Evolutionary conservation across 2,113 vertebrate genomes (phyloP).

Genomic region (Myrmecobius fasciatus): DNA sequence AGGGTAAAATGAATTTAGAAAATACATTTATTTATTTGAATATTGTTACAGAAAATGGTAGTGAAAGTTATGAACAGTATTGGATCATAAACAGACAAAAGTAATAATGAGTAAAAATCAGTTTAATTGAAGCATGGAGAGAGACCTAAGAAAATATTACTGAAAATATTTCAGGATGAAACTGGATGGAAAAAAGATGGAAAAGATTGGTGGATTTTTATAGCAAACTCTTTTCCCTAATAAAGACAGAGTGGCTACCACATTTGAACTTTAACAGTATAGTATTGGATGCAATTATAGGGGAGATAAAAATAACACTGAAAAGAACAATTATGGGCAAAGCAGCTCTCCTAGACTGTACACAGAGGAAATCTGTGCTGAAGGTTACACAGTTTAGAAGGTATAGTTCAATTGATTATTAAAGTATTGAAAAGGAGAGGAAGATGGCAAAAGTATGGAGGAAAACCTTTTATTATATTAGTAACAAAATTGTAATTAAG

Average conservation of each 20-base stretch:
- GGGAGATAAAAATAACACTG: background rate
- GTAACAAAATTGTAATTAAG: background rate
- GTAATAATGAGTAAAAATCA: too few species aligned
- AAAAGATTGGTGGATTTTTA: too few species aligned
- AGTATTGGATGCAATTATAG: background rate
- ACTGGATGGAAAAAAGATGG: too few species aligned
- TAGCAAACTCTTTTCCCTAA: too few species aligned
- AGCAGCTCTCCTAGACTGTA: background rate
- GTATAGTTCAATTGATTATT: background rate
- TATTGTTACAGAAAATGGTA: too few species aligned
- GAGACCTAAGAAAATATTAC: too few species aligned
- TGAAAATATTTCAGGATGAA: too few species aligned
- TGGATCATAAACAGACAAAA: too few species aligned
- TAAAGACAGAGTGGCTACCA: background rate
- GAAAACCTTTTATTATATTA: background rate
- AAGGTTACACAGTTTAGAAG: background rate
- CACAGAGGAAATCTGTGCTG: background rate
- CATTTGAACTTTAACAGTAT: background rate
- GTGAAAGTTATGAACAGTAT: too few species aligned
- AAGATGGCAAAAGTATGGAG: background rate
- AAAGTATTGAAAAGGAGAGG: background rate
- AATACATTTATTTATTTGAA: too few species aligned
- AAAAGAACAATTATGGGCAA: background rate
- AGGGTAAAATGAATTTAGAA: too few species aligned
- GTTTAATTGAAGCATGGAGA: too few species aligned